Evolutionary conservation across 1,140 invertebrate genomes (phyloP).

Genomic region (Chrysoperla carnea): DNA sequence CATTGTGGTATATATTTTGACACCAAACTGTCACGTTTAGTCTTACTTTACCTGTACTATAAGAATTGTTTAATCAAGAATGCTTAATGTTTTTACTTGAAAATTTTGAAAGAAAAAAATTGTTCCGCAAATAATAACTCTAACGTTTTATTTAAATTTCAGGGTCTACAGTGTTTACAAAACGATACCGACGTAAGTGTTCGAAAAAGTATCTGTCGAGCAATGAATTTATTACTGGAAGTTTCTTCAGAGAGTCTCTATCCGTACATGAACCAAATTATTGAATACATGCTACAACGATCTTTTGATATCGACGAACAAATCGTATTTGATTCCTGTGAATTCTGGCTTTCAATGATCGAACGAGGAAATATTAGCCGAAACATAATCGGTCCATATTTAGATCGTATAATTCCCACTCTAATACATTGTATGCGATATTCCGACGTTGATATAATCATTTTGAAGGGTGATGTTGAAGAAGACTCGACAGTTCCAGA

Average conservation of each 20-base stretch:
- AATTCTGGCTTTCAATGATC: conserved; percentile 96
- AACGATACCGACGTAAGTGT: conserved; percentile 77
- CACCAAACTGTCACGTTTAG: too few species aligned
- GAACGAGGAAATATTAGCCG: conserved; percentile 87
- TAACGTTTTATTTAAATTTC: too few species aligned
- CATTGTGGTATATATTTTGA: too few species aligned
- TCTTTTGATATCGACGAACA: conserved; percentile 89
- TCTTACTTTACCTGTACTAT: too few species aligned
- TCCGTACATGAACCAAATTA: conserved; percentile 90
- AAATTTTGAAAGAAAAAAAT: too few species aligned
- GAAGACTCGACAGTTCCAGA: conserved; percentile 97
- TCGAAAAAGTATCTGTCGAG: conserved; percentile 88
- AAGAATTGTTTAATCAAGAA: too few species aligned
- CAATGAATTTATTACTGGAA: conserved; percentile 91
- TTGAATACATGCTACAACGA: conserved; percentile 94
- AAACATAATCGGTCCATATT: conserved; percentile 72
- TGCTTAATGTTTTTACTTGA: too few species aligned
- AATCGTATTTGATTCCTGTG: conserved; percentile 94
- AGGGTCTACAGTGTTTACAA: conserved; percentile 4
- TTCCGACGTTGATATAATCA: conserved; percentile 92
- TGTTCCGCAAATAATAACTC: too few species aligned
- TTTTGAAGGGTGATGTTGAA: conserved; percentile 67
- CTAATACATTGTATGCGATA: conserved; percentile 95
- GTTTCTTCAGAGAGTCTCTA: conserved; percentile 87
- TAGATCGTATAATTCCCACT: conserved; percentile 74